A percentile compares a stretch with the other conserved stretches of the same genome.
Evolutionary conservation across 1,140 invertebrate species (phyloP).

Genomic region (Drosophila yakuba): DNA sequence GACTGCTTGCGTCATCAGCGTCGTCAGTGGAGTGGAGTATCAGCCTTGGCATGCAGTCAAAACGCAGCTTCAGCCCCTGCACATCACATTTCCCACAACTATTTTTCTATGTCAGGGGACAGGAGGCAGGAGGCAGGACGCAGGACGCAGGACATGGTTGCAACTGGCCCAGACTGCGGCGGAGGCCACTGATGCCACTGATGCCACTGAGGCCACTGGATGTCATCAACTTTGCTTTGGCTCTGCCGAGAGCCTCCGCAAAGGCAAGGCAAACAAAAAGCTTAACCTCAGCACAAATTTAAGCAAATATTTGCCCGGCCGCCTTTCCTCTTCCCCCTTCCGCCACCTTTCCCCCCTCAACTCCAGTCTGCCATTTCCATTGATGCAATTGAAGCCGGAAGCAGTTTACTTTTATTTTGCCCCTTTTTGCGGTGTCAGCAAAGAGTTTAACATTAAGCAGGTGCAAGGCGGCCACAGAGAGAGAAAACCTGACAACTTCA

Average conservation of each 20-base stretch:
- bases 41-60: constrained; percentile 80
- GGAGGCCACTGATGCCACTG: constrained; percentile 62
- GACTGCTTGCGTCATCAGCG: constrained; percentile 78
- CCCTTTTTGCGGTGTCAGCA: constrained; percentile 67
- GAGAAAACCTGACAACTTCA: background rate
- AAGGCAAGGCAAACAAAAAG: constrained; percentile 74
- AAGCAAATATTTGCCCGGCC: constrained; percentile 77
- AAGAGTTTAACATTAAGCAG: constrained; percentile 59
- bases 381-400: constrained; percentile 81
- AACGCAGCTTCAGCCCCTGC: constrained; percentile 60
- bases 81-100: constrained; percentile 54
- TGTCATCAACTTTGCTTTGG: constrained; percentile 61
- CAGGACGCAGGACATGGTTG: constrained; percentile 12
- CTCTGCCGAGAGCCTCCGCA: constrained; percentile 28
- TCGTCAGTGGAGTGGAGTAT: constrained; percentile 63
- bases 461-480: constrained; percentile 21
- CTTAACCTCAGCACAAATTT: constrained; percentile 83
- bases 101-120: constrained; percentile 76
- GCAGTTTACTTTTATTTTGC: constrained; percentile 52
- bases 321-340: background rate
- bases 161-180: constrained; percentile 44
- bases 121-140: constrained; percentile 18
- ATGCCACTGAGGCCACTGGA: constrained; percentile 53
- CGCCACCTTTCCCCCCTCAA: background rate
- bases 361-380: constrained; percentile 41